These are phyloP conservation scores for Hemiscyllium ocellatum DNA, from an alignment of 2,113 vertebrate genomes.

Conservation along the genomic window DNA sequence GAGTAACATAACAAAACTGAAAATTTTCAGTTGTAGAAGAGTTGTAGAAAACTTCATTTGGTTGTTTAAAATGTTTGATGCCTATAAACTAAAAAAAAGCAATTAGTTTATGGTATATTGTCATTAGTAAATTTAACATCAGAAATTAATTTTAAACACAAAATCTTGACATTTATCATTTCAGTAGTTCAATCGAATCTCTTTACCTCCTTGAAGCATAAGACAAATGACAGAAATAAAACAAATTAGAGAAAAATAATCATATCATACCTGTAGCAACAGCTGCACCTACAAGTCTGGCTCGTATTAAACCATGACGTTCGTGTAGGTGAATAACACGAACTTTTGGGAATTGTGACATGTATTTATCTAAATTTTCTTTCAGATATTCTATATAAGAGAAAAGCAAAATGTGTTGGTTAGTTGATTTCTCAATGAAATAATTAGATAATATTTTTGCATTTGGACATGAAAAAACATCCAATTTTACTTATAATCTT, in stretches of 20 bases:
- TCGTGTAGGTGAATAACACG: conserved; percentile 76
- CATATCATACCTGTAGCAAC: conserved; percentile 68
- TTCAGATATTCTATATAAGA: conserved; percentile 70
- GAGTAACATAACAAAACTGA: not conserved
- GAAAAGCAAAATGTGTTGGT: not conserved
- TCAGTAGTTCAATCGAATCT: not conserved
- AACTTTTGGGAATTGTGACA: conserved; percentile 82
- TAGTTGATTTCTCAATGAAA: not conserved
- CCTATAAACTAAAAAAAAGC: not conserved
- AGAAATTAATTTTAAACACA: not conserved
- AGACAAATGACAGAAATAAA: not conserved
- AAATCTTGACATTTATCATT: not conserved
- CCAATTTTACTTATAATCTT: not conserved
- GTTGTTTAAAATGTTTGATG: not conserved
- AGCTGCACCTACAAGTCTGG: conserved; percentile 76
- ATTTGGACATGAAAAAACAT: not conserved
- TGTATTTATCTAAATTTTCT: conserved; percentile 74
- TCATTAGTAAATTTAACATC: not conserved
- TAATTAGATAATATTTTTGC: not conserved
- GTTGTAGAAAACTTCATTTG: not conserved
- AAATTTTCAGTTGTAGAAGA: not conserved
- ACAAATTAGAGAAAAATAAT: conserved; percentile 37
- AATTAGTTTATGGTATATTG: not conserved
- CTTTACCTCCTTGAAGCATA: not conserved
- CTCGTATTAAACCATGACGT: conserved; percentile 86